Conservation (phyloP, 1,140 invertebrate species). For the Lethocerus indicus region DNA sequence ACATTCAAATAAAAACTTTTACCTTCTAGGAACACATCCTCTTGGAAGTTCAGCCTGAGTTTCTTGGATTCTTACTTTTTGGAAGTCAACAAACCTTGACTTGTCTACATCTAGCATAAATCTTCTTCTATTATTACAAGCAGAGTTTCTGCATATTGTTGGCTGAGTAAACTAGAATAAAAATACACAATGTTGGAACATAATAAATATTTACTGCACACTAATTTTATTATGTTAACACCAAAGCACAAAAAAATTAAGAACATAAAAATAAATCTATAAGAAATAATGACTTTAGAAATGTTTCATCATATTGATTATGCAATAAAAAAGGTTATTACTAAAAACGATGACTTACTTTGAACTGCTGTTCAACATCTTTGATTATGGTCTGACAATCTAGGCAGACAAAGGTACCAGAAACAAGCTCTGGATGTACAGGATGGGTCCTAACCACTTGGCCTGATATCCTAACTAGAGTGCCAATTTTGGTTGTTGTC, state of each 20-base stretch:
- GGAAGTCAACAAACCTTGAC: conserved; percentile 94
- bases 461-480: conserved; percentile 85
- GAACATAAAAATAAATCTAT: neutral
- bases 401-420: conserved; percentile 85
- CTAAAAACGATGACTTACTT: conserved; percentile 35
- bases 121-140: conserved; percentile 77
- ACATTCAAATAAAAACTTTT: conserved; percentile 9
- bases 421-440: conserved; percentile 86
- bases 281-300: neutral
- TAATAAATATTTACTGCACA: too few relatives aligned
- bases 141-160: conserved; percentile 87
- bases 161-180: conserved; percentile 69
- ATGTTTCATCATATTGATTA: too few relatives aligned
- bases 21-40: conserved; percentile 86
- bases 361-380: conserved; percentile 97
- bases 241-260: neutral
- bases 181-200: too few relatives aligned
- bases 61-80: conserved; percentile 97
- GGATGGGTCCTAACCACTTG: conserved; percentile 98
- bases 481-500: conserved; percentile 88
- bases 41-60: conserved; percentile 92
- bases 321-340: conserved; percentile 8
- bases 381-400: conserved; percentile 92
- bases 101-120: conserved; percentile 89
- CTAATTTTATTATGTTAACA: neutral